Base-by-base conservation (phyloP, 2,797 vertebrate genomes). In the Chrysocyon brachyurus region DNA sequence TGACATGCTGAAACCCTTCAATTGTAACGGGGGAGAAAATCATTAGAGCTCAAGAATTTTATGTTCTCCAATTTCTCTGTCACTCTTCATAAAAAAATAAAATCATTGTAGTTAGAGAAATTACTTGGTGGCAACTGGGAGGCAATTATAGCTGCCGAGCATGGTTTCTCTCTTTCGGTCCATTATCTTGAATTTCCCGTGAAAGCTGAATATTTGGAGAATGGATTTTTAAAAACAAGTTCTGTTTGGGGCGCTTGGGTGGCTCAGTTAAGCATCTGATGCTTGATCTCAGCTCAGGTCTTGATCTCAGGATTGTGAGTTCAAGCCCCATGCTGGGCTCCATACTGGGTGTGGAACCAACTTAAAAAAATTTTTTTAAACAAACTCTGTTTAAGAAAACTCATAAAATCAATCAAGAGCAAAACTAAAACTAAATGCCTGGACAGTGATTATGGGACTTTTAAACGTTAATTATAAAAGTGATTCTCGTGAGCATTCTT, bases 21-120 rank as follows among this genome's bases (percentile, higher is more conserved):
- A 94, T 84, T 96, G 24, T 52, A 91, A 90, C 26, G 40, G 40
- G 21, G 17, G 9, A 90, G 73, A 90, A 82, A 92, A 84, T 66
- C 49, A 95, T 83, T 88, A 52, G 70, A 87, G 52, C 21, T 77
- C 49, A 78, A 92, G 87, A 87, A 78, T 88, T 83, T 93, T 83
- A 90, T 86, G 57, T 86, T 93, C 68, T 92, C 52, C 85, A 85
- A 92, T 95, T 96, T 94, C 31, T 93, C 90, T 94, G 68, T 83
- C 57, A 96, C 52, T 90, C 93, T 97, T 97, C 70, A 97, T 83
- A 72, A 96, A 95, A 82, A 94, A 83, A 33, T 82, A 64, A 64
- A 96, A 95, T 83, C 3, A 0, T 96, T 95, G 94, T 81, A 90
- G 87, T 97, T 81, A 83, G 57, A 84, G 96, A 90, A 96, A 95